Evolutionary conservation across 2,888 invertebrate species (phyloP).

Genomic region (Conus canariensis): DNA sequence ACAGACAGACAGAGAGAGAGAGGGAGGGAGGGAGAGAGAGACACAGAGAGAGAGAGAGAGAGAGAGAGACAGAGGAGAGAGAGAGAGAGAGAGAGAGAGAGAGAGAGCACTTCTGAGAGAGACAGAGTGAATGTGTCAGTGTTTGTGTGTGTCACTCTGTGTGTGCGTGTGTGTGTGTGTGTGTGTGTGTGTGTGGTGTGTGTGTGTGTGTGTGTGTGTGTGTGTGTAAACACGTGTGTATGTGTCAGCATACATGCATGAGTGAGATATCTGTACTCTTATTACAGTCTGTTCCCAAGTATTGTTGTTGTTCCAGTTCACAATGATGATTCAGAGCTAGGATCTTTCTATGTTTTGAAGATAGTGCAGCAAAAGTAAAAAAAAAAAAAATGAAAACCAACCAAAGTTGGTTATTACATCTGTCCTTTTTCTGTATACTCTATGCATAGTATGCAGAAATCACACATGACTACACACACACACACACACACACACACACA

Average conservation of each 20-base stretch:
- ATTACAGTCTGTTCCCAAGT: neutral
- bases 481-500: too few relatives aligned
- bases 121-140: neutral
- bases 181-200: too few relatives aligned
- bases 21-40: neutral
- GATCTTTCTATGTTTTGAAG: too few relatives aligned
- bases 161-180: neutral
- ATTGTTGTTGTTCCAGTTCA: neutral
- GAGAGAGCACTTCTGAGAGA: neutral
- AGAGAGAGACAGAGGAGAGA: neutral
- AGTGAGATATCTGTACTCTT: neutral
- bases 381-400: too few relatives aligned
- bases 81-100: neutral
- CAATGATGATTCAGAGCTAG: too few relatives aligned
- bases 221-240: neutral
- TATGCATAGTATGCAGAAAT: too few relatives aligned
- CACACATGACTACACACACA: too few relatives aligned
- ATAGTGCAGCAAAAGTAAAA: too few relatives aligned
- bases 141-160: neutral
- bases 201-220: constrained; percentile 1
- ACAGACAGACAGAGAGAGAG: neutral
- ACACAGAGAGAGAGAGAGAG: neutral
- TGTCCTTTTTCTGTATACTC: too few relatives aligned
- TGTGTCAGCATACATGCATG: neutral
- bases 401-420: too few relatives aligned